These are phyloP conservation scores for Tenrec ecaudatus DNA, from an alignment of 2,113 vertebrate genomes.

Conservation along the genomic window DNA sequence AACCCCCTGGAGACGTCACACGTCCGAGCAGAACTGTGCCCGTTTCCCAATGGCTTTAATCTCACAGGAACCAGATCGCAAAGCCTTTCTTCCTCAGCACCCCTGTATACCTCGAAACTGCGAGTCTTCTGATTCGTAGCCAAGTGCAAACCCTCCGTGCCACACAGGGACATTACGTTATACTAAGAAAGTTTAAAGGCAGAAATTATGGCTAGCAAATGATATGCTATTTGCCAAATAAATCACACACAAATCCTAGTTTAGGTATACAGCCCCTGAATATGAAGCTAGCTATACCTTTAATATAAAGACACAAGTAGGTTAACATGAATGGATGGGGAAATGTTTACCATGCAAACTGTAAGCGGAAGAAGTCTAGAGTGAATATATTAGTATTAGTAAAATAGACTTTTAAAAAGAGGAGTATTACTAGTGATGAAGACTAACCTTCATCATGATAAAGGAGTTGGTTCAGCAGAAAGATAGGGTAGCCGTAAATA, in stretches of 20 bases:
- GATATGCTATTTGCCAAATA: background rate
- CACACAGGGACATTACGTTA: background rate
- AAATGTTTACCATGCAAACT: background rate
- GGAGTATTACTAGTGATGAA: background rate
- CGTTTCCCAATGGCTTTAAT: background rate
- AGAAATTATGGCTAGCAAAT: slow-evolving; percentile 1
- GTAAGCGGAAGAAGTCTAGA: background rate
- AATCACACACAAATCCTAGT: too few relatives aligned
- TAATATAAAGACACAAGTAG: background rate
- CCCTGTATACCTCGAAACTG: background rate
- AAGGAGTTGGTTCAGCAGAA: background rate
- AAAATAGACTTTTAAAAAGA: background rate
- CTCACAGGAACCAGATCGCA: background rate
- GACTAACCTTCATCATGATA: background rate
- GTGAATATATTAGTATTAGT: background rate
- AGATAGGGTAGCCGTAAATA: background rate
- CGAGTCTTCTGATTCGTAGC: background rate
- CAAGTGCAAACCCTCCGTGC: background rate
- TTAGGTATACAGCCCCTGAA: background rate
- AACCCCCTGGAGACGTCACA: background rate
- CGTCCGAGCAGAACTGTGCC: background rate
- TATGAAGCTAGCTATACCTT: background rate
- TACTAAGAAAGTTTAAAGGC: background rate
- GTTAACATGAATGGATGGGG: background rate
- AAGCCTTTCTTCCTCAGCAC: background rate